phyloP scores from a whole-genome alignment of 2,888 invertebrate genomes.

The Germaria angustata region DNA sequence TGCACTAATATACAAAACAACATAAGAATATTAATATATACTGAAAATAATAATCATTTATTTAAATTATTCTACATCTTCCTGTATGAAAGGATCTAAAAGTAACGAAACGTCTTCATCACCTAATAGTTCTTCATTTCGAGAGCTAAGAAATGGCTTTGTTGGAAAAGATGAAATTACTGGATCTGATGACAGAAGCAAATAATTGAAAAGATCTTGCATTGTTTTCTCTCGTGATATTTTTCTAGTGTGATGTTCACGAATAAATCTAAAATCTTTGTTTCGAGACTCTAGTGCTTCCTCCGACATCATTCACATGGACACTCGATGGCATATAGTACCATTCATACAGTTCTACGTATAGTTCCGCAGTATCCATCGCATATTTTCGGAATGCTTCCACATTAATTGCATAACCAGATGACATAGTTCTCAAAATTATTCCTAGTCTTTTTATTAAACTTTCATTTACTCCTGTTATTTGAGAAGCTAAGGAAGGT shows the following conservation, averaged over 20 bases:
- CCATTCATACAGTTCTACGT: neutral
- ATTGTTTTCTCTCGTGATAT: slow-evolving; percentile 42
- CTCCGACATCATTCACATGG: neutral
- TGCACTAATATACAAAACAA: no score
- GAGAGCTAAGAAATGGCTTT: no score
- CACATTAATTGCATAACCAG: neutral
- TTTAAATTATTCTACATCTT: no score
- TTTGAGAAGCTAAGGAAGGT: no score
- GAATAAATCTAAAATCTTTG: slow-evolving; percentile 44
- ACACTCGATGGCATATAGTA: neutral
- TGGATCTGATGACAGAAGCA: slow-evolving; percentile 31
- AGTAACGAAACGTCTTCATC: no score
- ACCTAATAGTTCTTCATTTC: no score
- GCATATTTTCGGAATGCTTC: neutral
- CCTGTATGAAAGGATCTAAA: no score
- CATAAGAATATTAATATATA: no score
- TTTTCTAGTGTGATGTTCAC: slow-evolving; percentile 43
- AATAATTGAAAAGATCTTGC: slow-evolving; percentile 29
- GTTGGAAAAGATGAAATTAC: slow-evolving; percentile 27
- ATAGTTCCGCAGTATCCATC: neutral
- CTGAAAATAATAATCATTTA: no score
- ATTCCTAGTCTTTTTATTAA: no score
- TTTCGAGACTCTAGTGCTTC: slow-evolving; percentile 5
- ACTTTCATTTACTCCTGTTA: no score
- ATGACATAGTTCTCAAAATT: neutral